Evolutionary conservation across 2,113 vertebrate genomes (phyloP), one percentile per base, ranked within the genome.

Genomic region (Cisticola juncidis): DNA sequence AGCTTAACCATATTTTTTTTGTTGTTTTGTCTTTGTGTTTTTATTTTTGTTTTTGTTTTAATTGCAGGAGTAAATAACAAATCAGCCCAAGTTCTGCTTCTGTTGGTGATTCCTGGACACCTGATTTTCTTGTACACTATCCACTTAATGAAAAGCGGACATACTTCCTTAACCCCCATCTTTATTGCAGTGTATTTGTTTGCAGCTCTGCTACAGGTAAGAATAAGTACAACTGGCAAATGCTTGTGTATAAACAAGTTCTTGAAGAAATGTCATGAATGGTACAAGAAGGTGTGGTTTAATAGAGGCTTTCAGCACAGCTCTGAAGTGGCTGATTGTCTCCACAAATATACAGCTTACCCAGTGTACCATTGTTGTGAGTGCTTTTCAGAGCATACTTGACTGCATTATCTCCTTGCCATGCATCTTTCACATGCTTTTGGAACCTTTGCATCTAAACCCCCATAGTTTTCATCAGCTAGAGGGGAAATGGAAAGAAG

Each of bases 41-140:
- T n/a, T 29, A 81, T 81, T 47, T 33, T 28, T 12, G 35, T 62
- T 17, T 23, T n/a, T 29, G 83, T 81, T 47, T 71, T 7, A 8
- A 35, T 86, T 86, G 20, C 86, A 99, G 99, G 99, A 81, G 98
- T 99, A 95, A 99, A 99, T 97, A 99, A 99, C 95, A 99, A 99
- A 81, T 99, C 99, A 64, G 99, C 99, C 60, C 99, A 99, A 98
- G 99, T 99, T 95, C 98, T 99, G 9, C 95, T 99, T 77, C 98
- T 99, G 16, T 86, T 99, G 92, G 98, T 99, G 81, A 94, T 99
- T 93, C 99, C 99, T 2, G 99, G 99, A 91, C 99, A 99, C 78
- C 94, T 99, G 79, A 99, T 99, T 96, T 99, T 99, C 98, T 98
- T 99, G 80, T 99, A 99, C 89, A 99, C 98, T 11, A 99, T 99